phyloP scores from a whole-genome alignment of 2,113 vertebrate genomes.

The Progne subis region DNA sequence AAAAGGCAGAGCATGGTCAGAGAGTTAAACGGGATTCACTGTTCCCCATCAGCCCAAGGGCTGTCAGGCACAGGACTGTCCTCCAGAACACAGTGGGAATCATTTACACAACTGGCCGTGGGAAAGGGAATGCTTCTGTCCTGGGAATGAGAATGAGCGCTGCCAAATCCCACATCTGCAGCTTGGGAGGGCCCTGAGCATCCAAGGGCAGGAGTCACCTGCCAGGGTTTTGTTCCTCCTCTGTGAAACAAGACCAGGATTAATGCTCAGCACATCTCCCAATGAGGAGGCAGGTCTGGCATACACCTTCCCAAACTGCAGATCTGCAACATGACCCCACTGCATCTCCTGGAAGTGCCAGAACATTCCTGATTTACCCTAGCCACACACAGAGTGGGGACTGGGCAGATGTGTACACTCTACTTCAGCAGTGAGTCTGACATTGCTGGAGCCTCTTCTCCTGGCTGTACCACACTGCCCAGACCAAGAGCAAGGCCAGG shows the following conservation, averaged over 20 bases:
- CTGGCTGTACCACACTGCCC: too few relatives aligned
- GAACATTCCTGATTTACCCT: accelerated
- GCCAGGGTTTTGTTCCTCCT: not conserved
- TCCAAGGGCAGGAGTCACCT: accelerated
- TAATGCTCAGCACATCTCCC: not conserved
- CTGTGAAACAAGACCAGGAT: not conserved
- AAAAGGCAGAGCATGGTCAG: not conserved
- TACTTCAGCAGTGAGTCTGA: accelerated
- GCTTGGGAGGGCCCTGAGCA: too few relatives aligned
- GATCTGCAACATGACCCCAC: not conserved
- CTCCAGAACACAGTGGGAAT: accelerated
- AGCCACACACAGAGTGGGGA: accelerated
- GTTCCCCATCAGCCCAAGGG: accelerated
- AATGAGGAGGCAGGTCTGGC: not conserved
- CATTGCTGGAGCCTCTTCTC: accelerated
- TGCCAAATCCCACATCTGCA: not conserved
- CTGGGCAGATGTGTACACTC: not conserved
- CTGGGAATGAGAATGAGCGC: not conserved
- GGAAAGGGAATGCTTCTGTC: not conserved
- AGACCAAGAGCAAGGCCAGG: not conserved
- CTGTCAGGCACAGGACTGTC: not conserved
- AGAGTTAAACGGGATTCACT: not conserved
- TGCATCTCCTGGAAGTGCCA: accelerated
- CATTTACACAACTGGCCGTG: not conserved
- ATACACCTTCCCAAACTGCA: not conserved